These are phyloP conservation scores for Porites lobata DNA, from an alignment of 92 coral and sea anemone species.

Conservation along the genomic window DNA sequence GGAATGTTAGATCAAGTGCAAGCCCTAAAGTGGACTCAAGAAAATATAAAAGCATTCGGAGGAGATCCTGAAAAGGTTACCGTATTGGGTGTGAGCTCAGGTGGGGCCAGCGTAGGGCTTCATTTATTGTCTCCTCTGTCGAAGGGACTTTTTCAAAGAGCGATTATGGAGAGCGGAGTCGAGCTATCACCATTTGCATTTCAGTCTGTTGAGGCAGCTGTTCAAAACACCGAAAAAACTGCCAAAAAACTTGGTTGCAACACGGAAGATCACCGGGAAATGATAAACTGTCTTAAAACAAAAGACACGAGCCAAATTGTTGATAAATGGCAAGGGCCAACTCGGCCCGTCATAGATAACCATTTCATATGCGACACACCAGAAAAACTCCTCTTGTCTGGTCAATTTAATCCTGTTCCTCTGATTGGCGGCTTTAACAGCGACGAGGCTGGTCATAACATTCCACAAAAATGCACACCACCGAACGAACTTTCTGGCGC, in stretches of 20 bases:
- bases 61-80: conserved; percentile 91
- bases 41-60: conserved; percentile 81
- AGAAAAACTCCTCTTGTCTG: conserved; percentile 60
- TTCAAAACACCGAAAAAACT: conserved; percentile 37
- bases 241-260: conserved; percentile 72
- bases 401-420: conserved; percentile 62
- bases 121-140: conserved; percentile 83
- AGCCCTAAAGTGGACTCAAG: conserved; percentile 87
- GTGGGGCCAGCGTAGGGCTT: conserved; percentile 95
- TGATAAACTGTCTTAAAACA: conserved; percentile 73
- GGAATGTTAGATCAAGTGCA: conserved; percentile 91
- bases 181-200: conserved; percentile 92
- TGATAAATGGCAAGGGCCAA: background rate
- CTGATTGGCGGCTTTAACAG: conserved; percentile 81
- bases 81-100: conserved; percentile 93
- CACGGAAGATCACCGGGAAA: conserved; percentile 22
- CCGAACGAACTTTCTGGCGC: conserved; percentile 41
- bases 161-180: conserved; percentile 88
- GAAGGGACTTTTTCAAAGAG: conserved; percentile 86
- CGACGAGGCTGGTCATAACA: conserved; percentile 73
- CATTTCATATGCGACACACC: conserved; percentile 75
- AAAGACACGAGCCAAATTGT: conserved; percentile 59
- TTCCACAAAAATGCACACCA: background rate
- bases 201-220: conserved; percentile 68
- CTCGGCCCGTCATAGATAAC: conserved; percentile 78